These are phyloP conservation scores for Epizoanthus rinbou DNA, from an alignment of 92 coral and sea anemone species.

Conservation along the genomic window DNA sequence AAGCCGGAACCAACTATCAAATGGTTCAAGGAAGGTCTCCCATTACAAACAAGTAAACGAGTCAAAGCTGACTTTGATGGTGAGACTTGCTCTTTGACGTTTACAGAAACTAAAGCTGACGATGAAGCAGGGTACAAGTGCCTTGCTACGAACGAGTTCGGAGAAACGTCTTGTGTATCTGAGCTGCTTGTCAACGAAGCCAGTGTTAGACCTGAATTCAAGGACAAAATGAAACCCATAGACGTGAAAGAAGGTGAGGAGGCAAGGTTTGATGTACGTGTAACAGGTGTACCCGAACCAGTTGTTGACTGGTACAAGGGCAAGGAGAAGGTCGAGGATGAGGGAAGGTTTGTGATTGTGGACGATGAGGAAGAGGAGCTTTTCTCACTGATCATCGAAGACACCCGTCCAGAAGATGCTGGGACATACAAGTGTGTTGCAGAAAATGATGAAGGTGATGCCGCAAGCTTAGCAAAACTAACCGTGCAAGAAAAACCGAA, in stretches of 20 bases:
- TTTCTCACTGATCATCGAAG: constrained; percentile 78
- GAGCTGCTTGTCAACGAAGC: constrained; percentile 87
- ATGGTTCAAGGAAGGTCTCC: constrained; percentile 83
- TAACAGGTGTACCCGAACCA: constrained; percentile 73
- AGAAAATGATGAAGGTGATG: constrained; percentile 66
- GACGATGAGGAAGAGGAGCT: constrained; percentile 87
- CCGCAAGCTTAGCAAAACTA: constrained; percentile 55
- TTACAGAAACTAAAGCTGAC: constrained; percentile 65
- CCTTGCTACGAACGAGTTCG: constrained; percentile 76
- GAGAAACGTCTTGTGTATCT: constrained; percentile 71
- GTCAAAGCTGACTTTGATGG: constrained; percentile 56
- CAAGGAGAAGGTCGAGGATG: constrained; percentile 74
- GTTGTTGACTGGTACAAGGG: constrained; percentile 92
- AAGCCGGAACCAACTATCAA: constrained; percentile 83
- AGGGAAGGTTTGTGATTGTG: constrained; percentile 73
- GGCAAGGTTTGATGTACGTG: constrained; percentile 82
- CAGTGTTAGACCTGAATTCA: constrained; percentile 72
- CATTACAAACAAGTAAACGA: constrained; percentile 70
- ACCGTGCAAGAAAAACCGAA: constrained; percentile 56
- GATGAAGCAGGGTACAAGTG: constrained; percentile 93
- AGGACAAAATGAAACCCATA: constrained; percentile 60
- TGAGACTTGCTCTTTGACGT: constrained; percentile 61
- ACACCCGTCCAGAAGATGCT: constrained; percentile 66
- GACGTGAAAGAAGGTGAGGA: constrained; percentile 70
- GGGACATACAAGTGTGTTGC: constrained; percentile 83